Percentiles rank a stretch among this genome's conserved stretches.
Evolutionary conservation across 2,113 vertebrate species (phyloP).

Genomic region (Romanogobio albipinnatus): DNA sequence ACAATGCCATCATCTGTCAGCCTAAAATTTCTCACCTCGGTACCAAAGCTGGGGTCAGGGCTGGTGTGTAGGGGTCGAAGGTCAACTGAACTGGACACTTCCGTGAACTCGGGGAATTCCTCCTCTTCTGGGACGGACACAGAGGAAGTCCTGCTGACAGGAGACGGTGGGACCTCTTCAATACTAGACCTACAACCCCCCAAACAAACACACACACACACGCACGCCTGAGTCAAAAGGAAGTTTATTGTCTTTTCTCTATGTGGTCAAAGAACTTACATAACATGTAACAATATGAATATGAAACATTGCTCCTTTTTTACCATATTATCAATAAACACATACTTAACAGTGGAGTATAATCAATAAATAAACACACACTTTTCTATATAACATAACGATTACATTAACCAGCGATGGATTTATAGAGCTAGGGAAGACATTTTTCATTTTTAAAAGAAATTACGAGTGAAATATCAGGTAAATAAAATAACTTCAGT

Average conservation of each 20-base stretch:
- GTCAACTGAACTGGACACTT: slow-evolving; percentile 44
- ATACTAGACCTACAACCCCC: slow-evolving; percentile 64
- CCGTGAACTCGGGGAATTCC: slow-evolving; percentile 13
- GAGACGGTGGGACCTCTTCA: slow-evolving; percentile 59
- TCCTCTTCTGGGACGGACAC: slow-evolving; percentile 49
- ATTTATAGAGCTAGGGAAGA: too few species aligned
- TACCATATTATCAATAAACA: background rate
- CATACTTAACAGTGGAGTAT: background rate
- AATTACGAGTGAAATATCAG: background rate
- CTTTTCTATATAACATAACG: background rate
- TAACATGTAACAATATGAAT: background rate
- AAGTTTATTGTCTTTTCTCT: background rate
- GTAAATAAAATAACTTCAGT: background rate
- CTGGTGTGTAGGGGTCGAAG: slow-evolving; percentile 63
- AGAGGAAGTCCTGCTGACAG: slow-evolving; percentile 64
- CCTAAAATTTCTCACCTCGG: slow-evolving; percentile 66
- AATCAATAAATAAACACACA: background rate
- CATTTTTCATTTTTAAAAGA: background rate
- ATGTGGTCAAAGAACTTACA: background rate
- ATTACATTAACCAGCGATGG: background rate
- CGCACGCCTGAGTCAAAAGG: background rate
- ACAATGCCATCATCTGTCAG: background rate
- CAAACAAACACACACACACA: slow-evolving; percentile 36
- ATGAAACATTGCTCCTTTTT: background rate
- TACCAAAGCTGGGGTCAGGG: slow-evolving; percentile 66